phyloP scores from a whole-genome alignment of 92 coral and sea anemone genomes.

The Bergia puertoricense region DNA sequence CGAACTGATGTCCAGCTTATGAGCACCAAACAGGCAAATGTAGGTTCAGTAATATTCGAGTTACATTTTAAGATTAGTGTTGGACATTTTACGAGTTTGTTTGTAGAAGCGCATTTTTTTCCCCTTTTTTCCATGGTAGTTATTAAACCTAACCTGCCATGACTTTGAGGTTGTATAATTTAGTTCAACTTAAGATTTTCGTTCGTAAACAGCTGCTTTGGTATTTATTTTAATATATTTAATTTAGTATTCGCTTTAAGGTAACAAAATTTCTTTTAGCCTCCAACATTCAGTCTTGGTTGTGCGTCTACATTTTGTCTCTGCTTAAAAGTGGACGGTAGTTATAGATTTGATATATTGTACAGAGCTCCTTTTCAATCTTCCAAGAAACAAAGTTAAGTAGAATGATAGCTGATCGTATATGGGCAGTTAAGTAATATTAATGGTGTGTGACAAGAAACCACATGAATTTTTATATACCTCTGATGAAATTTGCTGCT shows the following conservation, averaged over 20 bases:
- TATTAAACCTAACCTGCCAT: neutral
- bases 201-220: neutral
- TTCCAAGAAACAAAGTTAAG: neutral
- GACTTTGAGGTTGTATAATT: neutral
- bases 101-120: neutral
- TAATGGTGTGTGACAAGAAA: neutral
- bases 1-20: neutral
- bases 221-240: neutral
- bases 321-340: neutral
- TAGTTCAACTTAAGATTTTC: neutral
- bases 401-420: neutral
- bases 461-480: conserved; percentile 15
- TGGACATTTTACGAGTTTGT: neutral
- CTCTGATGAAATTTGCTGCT: conserved; percentile 35
- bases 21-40: neutral
- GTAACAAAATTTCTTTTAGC: neutral
- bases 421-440: neutral
- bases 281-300: neutral
- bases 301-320: neutral
- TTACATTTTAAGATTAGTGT: neutral
- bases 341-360: conserved; percentile 6
- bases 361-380: conserved; percentile 24
- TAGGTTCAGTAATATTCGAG: neutral
- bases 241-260: neutral
- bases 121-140: neutral